Base-by-base conservation (phyloP, 2,888 invertebrate species). In the Temnothorax ravouxi region DNA sequence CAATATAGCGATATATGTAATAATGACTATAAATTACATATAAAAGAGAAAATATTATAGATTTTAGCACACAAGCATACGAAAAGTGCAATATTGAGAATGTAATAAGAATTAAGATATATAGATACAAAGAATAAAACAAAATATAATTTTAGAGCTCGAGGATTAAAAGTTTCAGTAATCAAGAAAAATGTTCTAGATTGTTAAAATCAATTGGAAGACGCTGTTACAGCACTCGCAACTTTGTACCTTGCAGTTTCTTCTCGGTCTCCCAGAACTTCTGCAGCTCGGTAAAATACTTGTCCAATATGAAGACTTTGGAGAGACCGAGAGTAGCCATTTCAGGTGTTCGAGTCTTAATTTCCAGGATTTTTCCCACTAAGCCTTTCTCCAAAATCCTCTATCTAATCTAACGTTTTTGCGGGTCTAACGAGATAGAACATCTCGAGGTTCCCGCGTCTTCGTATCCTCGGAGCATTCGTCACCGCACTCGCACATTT, bases 221-320 rank as follows among this genome's bases (percentile, higher is more conserved):
- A 83, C 64, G 61, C 18, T 50, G 34, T 69, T 38, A n/a, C 38
- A 56, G 41, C 11, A 52, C 34, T 59, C 18, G 15, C 64, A 67
- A 62, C 47, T 29, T 56, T 84, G 96, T 97, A 98, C 99, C 99
- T 97, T 98, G 98, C 94, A 98, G 96, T 96, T 98, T 98, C 96
- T 98, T 98, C 95, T 99, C 99, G 88, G 98, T 98, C 96, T 98
- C 98, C 98, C 98, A 98, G 96, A 98, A 98, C 96, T 99, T 99
- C 95, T 98, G 98, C 95, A 99, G 96, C 96, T 99, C 99, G 91
- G 98, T 98, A 96, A 99, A 99, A 96, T 99, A 99, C 95, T 99
- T 99, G 97, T 99, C 99, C 96, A 99, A 97, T 95, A 99, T 99
- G 97, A 98, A 99, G 95, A 98, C 98, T 96, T 99, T 99, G 95